Percentiles rank a stretch among this genome's conserved stretches.
Evolutionary conservation across 1,140 invertebrate species (phyloP).

Genomic region (Lucilia sericata): DNA sequence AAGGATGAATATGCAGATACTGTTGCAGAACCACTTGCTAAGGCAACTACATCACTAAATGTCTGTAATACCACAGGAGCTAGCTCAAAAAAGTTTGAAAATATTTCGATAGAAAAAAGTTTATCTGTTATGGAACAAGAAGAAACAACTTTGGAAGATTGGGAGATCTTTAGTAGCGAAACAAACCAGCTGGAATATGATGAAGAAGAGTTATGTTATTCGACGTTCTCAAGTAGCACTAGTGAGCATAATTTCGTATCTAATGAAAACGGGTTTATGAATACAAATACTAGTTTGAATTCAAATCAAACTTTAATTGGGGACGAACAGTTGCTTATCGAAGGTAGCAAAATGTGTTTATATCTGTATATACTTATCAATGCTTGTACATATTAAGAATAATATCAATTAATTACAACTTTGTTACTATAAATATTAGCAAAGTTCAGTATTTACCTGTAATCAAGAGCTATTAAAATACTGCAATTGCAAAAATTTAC

Average conservation of each 20-base stretch:
- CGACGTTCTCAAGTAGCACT: conserved; percentile 3
- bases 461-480: too few species aligned
- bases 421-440: too few species aligned
- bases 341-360: conserved; percentile 51
- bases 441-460: too few species aligned
- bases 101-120: not conserved
- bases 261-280: not conserved
- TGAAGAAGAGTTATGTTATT: conserved; percentile 44
- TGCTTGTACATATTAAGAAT: too few species aligned
- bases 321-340: conserved; percentile 63
- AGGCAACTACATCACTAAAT: not conserved
- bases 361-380: too few species aligned
- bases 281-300: not conserved
- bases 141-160: not conserved
- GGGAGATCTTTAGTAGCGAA: not conserved
- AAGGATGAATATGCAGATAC: not conserved
- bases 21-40: not conserved
- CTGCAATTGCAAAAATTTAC: too few species aligned
- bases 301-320: conserved; percentile 47
- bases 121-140: not conserved
- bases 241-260: not conserved
- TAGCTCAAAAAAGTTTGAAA: too few species aligned
- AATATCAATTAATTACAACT: too few species aligned
- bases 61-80: too few species aligned
- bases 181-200: conserved; percentile 45